Evolutionary conservation across 2,888 invertebrate species (phyloP).

Genomic region (Fabriciana adippe): DNA sequence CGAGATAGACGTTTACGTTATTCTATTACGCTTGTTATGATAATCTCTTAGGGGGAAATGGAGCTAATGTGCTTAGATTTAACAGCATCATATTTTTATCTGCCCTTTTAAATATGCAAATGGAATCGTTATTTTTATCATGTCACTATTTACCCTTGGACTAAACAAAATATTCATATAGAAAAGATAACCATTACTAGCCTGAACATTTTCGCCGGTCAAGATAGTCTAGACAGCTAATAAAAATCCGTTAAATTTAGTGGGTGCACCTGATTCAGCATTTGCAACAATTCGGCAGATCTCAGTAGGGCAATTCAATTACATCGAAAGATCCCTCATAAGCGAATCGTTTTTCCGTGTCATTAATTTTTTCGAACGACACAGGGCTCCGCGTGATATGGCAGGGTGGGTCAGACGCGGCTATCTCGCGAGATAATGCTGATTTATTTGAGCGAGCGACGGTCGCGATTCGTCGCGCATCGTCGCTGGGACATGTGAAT

Average conservation of each 20-base stretch:
- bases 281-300: constrained; percentile 68
- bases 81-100: constrained; percentile 56
- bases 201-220: neutral
- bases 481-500: constrained; percentile 50
- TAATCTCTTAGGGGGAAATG: constrained; percentile 71
- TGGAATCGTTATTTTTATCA: constrained; percentile 33
- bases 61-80: constrained; percentile 67
- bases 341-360: constrained; percentile 83
- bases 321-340: constrained; percentile 82
- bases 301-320: constrained; percentile 81
- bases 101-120: constrained; percentile 50
- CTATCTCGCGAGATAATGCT: constrained; percentile 83
- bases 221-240: constrained; percentile 10
- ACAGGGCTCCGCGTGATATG: constrained; percentile 77
- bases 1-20: constrained; percentile 63
- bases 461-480: constrained; percentile 79
- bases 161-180: neutral
- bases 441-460: constrained; percentile 79
- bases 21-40: constrained; percentile 74
- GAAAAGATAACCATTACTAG: neutral
- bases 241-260: constrained; percentile 23
- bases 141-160: constrained; percentile 6
- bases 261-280: constrained; percentile 55
- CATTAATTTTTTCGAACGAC: constrained; percentile 83
- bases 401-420: constrained; percentile 62